Conservation (phyloP, 2,113 vertebrate species). For the Stictonetta naevosa region DNA sequence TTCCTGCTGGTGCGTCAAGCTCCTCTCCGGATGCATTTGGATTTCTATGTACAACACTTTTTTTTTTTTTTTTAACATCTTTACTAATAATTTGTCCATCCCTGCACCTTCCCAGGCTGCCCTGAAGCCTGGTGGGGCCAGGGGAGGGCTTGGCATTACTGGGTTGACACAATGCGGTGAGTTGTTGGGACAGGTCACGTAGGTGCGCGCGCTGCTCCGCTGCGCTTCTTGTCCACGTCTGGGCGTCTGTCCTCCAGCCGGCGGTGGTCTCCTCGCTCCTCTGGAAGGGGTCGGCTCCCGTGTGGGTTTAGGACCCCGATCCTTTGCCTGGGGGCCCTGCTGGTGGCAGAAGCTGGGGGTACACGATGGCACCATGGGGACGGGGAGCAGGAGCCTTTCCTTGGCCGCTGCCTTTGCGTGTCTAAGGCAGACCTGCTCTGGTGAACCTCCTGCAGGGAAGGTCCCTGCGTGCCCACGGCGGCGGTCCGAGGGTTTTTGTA, state of each 20-base stretch:
- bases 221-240: not conserved
- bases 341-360: not conserved
- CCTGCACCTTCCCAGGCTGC: not conserved
- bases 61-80: not conserved
- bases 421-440: too few species aligned
- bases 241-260: not conserved
- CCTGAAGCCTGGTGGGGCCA: not conserved
- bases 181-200: accelerated
- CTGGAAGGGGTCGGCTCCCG: not conserved
- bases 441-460: too few species aligned
- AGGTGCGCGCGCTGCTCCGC: not conserved
- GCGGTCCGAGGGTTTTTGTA: not conserved
- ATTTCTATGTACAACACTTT: not conserved
- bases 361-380: not conserved
- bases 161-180: not conserved
- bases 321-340: accelerated
- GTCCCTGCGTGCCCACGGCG: too few species aligned
- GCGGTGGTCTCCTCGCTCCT: not conserved
- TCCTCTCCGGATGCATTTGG: not conserved
- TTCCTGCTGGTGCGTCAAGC: not conserved
- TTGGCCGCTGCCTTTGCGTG: too few species aligned
- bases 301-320: not conserved
- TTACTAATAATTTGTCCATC: not conserved
- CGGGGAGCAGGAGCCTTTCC: too few species aligned
- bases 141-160: not conserved